Conservation (phyloP, 2,113 vertebrate species). For the Cervus canadensis region DNA sequence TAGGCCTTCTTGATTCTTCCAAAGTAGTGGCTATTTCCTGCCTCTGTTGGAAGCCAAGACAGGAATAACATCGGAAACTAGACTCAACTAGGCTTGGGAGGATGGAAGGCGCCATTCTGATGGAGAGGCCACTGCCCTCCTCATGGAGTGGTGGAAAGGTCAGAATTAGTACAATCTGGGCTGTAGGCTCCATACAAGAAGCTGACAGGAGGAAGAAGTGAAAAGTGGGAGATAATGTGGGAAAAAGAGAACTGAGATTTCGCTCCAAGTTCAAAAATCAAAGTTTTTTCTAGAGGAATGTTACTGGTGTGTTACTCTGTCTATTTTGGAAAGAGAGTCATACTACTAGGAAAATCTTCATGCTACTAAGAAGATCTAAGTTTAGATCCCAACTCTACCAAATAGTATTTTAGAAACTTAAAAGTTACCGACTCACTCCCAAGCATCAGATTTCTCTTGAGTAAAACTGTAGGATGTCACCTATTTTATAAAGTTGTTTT, state of each 20-base stretch:
- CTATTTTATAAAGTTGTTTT: not conserved
- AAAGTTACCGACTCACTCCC: not conserved
- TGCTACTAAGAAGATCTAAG: not conserved
- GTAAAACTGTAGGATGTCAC: not conserved
- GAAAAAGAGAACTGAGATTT: not conserved
- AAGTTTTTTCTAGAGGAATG: not conserved
- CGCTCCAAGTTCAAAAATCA: not conserved
- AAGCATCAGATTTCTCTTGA: not conserved
- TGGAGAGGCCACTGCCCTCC: not conserved
- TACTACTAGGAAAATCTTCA: not conserved
- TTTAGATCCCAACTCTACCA: not conserved
- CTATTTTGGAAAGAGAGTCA: not conserved
- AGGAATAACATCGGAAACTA: not conserved
- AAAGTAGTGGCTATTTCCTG: not conserved
- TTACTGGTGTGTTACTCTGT: not conserved
- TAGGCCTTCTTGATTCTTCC: not conserved
- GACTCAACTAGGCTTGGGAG: not conserved
- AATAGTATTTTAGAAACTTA: not conserved
- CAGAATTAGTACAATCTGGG: not conserved
- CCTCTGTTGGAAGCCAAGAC: not conserved
- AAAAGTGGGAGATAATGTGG: not conserved
- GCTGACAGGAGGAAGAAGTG: not conserved
- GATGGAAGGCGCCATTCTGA: not conserved
- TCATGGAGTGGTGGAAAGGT: not conserved
- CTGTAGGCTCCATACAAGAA: not conserved